phyloP scores from a whole-genome alignment of 2,888 invertebrate species.

The Charanyca ferruginea region DNA sequence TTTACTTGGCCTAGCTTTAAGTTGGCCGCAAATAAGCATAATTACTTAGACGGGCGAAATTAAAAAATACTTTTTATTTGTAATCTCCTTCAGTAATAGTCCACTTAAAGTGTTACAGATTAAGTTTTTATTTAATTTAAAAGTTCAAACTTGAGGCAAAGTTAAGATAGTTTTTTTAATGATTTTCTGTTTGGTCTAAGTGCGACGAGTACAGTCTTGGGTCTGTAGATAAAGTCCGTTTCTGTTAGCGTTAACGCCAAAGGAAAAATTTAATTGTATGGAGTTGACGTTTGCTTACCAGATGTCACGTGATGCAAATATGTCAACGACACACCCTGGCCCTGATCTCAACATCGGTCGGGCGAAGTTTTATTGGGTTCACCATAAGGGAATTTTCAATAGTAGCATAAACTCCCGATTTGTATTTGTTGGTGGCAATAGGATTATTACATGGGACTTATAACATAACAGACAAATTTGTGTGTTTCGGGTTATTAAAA shows the following conservation, averaged over 20 bases:
- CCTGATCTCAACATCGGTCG: neutral
- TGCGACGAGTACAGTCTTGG: too few relatives aligned
- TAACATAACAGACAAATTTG: neutral
- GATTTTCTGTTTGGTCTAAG: neutral
- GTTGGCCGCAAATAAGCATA: constrained; percentile 51
- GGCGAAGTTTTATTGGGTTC: neutral
- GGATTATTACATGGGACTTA: too few relatives aligned
- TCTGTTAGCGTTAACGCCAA: too few relatives aligned
- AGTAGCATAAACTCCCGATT: too few relatives aligned
- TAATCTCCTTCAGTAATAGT: constrained; percentile 51
- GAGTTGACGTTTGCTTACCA: too few relatives aligned
- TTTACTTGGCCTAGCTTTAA: constrained; percentile 14
- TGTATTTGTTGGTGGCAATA: too few relatives aligned
- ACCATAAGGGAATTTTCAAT: neutral
- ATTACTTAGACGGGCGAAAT: constrained; percentile 57
- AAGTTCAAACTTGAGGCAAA: constrained; percentile 17
- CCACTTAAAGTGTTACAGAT: constrained; percentile 49
- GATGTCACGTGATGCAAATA: too few relatives aligned
- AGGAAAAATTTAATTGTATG: too few relatives aligned
- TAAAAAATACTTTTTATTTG: constrained; percentile 58
- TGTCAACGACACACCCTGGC: neutral
- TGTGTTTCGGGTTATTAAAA: neutral
- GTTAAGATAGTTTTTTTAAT: constrained; percentile 10
- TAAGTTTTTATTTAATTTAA: constrained; percentile 56
- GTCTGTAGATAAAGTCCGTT: too few relatives aligned